These are phyloP conservation scores for Pristionchus mayeri DNA, from an alignment of 2,888 invertebrate species.

Conservation along the genomic window DNA sequence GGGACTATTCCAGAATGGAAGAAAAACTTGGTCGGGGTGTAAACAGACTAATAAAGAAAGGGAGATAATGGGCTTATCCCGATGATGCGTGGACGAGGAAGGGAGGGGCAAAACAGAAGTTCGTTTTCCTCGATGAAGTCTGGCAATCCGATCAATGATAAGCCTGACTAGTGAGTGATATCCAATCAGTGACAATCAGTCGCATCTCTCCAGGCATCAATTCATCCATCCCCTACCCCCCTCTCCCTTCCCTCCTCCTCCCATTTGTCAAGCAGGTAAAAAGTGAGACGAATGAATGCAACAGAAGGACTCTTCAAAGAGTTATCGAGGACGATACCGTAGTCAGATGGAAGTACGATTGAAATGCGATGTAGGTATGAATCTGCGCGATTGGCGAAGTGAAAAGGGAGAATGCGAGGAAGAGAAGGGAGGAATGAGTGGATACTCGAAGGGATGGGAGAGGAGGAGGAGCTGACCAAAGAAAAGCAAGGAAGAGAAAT, in stretches of 20 bases:
- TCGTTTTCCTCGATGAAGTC: background rate
- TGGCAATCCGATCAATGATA: slow-evolving; percentile 2
- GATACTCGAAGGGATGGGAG: background rate
- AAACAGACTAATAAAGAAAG: slow-evolving; percentile 14
- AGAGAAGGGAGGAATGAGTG: slow-evolving; percentile 27
- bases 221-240: slow-evolving; percentile 17
- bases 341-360: background rate
- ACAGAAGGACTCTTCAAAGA: background rate
- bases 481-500: slow-evolving; percentile 64
- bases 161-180: slow-evolving; percentile 8
- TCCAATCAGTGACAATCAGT: slow-evolving; percentile 2
- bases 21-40: background rate
- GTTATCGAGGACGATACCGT: background rate
- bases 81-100: background rate
- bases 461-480: slow-evolving; percentile 60
- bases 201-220: background rate
- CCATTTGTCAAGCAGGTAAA: slow-evolving; percentile 32
- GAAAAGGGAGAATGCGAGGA: slow-evolving; percentile 15
- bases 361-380: slow-evolving; percentile 36
- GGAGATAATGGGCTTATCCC: slow-evolving; percentile 23
- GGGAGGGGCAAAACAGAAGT: background rate
- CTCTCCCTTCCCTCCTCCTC: slow-evolving; percentile 6
- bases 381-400: slow-evolving; percentile 10
- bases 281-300: background rate
- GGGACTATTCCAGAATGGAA: too few species aligned